phyloP scores from a whole-genome alignment of 2,113 vertebrate genomes.

The Sinocyclocheilus rhinocerous region DNA sequence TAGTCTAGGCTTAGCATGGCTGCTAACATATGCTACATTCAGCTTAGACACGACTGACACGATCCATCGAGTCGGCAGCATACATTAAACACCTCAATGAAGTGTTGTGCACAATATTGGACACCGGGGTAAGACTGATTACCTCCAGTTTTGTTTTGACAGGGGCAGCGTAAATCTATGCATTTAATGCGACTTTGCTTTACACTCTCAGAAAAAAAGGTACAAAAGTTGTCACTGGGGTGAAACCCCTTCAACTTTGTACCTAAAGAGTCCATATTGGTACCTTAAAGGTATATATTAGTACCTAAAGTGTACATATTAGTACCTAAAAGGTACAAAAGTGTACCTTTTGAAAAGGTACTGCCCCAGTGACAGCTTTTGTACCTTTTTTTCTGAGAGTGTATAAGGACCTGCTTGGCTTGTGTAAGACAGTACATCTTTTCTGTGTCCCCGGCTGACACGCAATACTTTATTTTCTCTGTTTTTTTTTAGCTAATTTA shows the following conservation, averaged over 20 bases:
- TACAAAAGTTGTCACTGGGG: too few relatives aligned
- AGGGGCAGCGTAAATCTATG: not conserved
- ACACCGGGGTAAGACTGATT: not conserved
- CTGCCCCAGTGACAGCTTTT: too few relatives aligned
- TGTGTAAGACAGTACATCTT: conserved; percentile 10
- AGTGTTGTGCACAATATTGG: not conserved
- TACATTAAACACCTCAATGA: not conserved
- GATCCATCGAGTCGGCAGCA: not conserved
- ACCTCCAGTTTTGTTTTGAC: not conserved
- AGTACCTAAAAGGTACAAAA: too few relatives aligned
- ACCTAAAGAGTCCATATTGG: too few relatives aligned
- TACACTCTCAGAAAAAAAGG: too few relatives aligned
- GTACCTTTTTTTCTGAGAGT: too few relatives aligned
- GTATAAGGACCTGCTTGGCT: not conserved
- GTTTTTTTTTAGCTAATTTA: conserved; percentile 8
- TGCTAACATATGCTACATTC: conserved; percentile 2
- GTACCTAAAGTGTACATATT: too few relatives aligned
- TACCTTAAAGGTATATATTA: too few relatives aligned
- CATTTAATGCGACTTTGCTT: not conserved
- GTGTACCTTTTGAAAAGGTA: too few relatives aligned
- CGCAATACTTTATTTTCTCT: not conserved
- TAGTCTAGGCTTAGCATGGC: not conserved
- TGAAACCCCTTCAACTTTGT: too few relatives aligned
- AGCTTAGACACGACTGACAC: not conserved
- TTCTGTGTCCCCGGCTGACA: not conserved